Base-by-base conservation (phyloP, 2,888 invertebrate genomes). In the Harpagoxenus sublaevis region DNA sequence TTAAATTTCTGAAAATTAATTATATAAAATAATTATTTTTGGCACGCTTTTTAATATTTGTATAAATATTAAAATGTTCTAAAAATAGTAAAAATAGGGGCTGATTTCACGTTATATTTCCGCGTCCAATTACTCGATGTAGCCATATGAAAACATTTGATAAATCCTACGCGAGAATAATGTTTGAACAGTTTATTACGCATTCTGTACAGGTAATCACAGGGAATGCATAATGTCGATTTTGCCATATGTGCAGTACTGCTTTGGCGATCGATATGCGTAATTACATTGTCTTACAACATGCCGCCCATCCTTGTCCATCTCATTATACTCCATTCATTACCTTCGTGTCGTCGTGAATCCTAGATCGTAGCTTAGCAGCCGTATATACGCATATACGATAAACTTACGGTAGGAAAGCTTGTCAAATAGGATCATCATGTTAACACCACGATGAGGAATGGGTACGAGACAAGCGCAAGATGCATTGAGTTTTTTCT, bases 201-300 rank as follows among this genome's bases (percentile, higher is more conserved):
- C 28, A 28, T 12, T 1, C 12, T 45, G 8, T 45, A 31, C 18
- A 18, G 28, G n/a, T 31, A 75, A 74, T 45, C 18, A 53, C 5
- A 31, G 3, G n/a, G 12, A 31, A 42, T n/a, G 35, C 35, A 4
- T 75, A 53, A 55, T 2, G 51, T 53, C 23, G 8, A 5, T 35
- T 73, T 75, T 62, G n/a, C 31, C 18, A 66, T 51, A 62, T 82
- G 84, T 81, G 28, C 18, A 57, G 42, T 6, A 15, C 45, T 31
- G 60, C 55, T 78, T 82, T 12, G 66, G 57, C 31, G 78, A 70
- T 65, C 63, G 28, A 53, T 53, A 57, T 18, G 48, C 53, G 53
- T 31, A 90, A 90, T 90, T 88, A 85, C 65, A 86, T 90, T 90
- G 88, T 86, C 87, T 89, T 88, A 84, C 81, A 81, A 88, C 75